Conservation (phyloP, 2,888 invertebrate genomes). For the Sphaeridia pumilis region DNA sequence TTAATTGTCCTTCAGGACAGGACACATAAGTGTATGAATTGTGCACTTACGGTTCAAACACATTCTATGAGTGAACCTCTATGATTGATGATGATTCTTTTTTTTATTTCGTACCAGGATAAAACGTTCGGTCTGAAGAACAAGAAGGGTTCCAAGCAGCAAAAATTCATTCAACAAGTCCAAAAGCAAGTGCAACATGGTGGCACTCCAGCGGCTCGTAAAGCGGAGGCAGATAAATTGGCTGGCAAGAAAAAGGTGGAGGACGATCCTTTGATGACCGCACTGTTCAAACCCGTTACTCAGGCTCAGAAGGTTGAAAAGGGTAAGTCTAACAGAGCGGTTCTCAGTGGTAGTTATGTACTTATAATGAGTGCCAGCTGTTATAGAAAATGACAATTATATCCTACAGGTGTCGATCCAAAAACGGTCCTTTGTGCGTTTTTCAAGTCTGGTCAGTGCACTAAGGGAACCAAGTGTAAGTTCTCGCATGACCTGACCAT, state of each 20-base stretch:
- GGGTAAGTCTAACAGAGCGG: no score
- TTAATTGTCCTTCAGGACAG: not conserved
- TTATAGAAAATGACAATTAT: not conserved
- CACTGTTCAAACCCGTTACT: constrained; percentile 75
- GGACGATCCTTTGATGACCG: constrained; percentile 74
- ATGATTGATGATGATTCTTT: no score
- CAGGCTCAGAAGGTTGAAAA: constrained; percentile 91
- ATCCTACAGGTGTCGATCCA: constrained; percentile 86
- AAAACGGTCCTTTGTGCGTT: constrained; percentile 97
- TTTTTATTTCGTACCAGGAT: no score
- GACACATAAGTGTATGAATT: no score
- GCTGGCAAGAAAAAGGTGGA: constrained; percentile 59
- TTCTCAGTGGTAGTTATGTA: no score
- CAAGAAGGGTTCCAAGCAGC: constrained; percentile 97
- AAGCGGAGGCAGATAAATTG: constrained; percentile 66
- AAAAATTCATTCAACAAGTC: constrained; percentile 96
- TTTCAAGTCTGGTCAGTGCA: constrained; percentile 94
- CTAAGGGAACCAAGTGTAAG: constrained; percentile 95
- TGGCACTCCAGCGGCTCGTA: constrained; percentile 60
- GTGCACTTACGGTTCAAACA: not conserved
- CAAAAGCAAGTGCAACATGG: constrained; percentile 91
- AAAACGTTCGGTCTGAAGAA: constrained; percentile 99
- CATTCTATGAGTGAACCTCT: not conserved
- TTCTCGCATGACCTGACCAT: constrained; percentile 94
- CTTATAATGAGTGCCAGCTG: no score